These are phyloP conservation scores for Zootermopsis nevadensis DNA, from an alignment of 2,888 invertebrate genomes.

Conservation along the genomic window DNA sequence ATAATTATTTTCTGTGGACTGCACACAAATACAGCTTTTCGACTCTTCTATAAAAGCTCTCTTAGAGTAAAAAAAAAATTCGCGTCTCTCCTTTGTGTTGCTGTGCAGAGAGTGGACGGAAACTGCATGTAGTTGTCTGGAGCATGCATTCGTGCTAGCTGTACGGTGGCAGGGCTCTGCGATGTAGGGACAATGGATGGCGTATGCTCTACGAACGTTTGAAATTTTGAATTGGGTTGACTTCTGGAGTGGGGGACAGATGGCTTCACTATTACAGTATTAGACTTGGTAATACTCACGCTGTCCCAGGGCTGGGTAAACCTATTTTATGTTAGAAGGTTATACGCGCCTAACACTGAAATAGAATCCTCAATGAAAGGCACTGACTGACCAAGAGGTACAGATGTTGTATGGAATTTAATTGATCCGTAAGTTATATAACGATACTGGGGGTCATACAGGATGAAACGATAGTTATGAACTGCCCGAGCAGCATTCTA, in stretches of 20 bases:
- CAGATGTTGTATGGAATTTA: no score
- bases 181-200: not conserved
- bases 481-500: no score
- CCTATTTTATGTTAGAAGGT: not conserved
- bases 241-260: not conserved
- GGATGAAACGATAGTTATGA: no score
- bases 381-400: no score
- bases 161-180: not conserved
- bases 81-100: no score
- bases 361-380: no score
- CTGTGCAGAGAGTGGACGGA: not conserved
- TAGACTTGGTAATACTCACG: not conserved
- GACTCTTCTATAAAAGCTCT: not conserved
- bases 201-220: not conserved
- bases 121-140: not conserved
- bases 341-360: not conserved
- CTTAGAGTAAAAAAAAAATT: not conserved
- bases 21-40: not conserved
- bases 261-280: not conserved
- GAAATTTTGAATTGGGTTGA: constrained; percentile 2
- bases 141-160: not conserved
- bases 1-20: not conserved
- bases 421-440: no score
- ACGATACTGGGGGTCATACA: no score
- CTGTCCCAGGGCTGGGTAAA: not conserved